These are phyloP conservation scores for Archegozetes longisetosus DNA, from an alignment of 1,140 invertebrate genomes.

Conservation along the genomic window DNA sequence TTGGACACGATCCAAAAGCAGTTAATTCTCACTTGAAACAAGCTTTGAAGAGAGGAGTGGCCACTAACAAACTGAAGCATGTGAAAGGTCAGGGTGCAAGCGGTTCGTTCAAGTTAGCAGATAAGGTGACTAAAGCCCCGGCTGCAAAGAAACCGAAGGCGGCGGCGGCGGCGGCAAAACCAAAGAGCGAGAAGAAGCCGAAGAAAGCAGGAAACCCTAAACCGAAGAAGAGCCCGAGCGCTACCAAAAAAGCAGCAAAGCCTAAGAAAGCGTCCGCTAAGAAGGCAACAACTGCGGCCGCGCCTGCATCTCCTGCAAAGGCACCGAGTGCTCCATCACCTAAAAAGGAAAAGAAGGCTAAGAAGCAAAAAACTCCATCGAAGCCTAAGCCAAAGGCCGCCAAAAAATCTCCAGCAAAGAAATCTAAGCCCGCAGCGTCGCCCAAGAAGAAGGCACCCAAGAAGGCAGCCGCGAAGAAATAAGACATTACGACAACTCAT, in stretches of 20 bases:
- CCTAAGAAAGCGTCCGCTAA: conserved; percentile 11
- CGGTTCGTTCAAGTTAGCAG: conserved; percentile 24
- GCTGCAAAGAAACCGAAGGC: conserved; percentile 18
- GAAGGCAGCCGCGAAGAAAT: neutral
- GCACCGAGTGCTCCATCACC: neutral
- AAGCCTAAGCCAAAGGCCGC: conserved; percentile 11
- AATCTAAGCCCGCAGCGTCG: conserved; percentile 14
- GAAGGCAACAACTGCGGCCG: conserved; percentile 3
- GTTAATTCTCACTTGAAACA: conserved; percentile 21
- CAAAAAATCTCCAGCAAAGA: conserved; percentile 7
- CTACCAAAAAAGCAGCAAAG: conserved; percentile 1
- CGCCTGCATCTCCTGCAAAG: neutral
- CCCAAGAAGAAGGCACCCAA: conserved; percentile 15
- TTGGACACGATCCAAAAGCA: conserved; percentile 21
- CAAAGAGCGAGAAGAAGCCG: conserved; percentile 19
- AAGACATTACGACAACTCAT: conserved; percentile 4
- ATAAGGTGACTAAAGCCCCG: conserved; percentile 13
- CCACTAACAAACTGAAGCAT: conserved; percentile 21
- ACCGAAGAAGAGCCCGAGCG: conserved; percentile 9
- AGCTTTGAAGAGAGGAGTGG: conserved; percentile 23
- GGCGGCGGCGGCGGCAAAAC: conserved; percentile 16
- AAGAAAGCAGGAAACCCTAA: conserved; percentile 11
- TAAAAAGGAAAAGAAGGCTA: conserved; percentile 14
- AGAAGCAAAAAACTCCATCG: conserved; percentile 12
- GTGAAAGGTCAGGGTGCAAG: conserved; percentile 24